Percentiles rank a stretch among this genome's conserved stretches.
phyloP scores from a whole-genome alignment of 2,888 invertebrate genomes.

The Eupithecia subumbrata region DNA sequence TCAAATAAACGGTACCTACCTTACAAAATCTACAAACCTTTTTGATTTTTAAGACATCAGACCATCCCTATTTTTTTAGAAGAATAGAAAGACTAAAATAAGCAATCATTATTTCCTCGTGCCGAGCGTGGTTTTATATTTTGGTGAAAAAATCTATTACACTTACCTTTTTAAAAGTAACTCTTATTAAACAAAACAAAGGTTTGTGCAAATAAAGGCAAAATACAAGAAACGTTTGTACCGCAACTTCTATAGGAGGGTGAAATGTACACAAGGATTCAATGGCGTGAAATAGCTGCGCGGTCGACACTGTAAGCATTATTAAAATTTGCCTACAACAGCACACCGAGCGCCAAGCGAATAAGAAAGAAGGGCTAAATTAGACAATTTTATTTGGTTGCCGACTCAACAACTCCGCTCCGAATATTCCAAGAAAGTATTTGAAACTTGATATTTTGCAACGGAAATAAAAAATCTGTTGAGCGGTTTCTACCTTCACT shows the following conservation, averaged over 20 bases:
- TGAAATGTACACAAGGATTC: conserved; percentile 69
- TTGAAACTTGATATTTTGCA: conserved; percentile 34
- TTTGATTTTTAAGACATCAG: not conserved
- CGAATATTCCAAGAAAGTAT: conserved; percentile 48
- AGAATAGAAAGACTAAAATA: not conserved
- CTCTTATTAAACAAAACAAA: not conserved
- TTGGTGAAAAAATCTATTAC: not conserved
- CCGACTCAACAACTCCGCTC: conserved; percentile 61
- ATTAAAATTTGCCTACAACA: conserved; percentile 75
- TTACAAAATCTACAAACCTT: not conserved
- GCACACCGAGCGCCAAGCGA: conserved; percentile 65
- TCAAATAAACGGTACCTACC: conserved; percentile 17
- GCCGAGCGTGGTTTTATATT: not conserved
- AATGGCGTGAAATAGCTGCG: conserved; percentile 69
- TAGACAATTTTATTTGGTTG: conserved; percentile 71
- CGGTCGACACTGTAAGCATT: conserved; percentile 69
- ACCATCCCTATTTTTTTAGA: not conserved
- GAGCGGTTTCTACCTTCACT: conserved; percentile 17
- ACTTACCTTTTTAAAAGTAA: not conserved
- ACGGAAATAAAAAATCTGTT: conserved; percentile 19
- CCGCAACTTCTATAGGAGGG: conserved; percentile 55
- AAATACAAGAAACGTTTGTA: conserved; percentile 54
- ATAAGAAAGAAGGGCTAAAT: conserved; percentile 69
- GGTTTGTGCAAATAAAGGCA: conserved; percentile 39
- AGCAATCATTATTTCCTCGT: not conserved